Conservation (phyloP, 2,113 vertebrate species). For the Pseudonaja textilis region DNA sequence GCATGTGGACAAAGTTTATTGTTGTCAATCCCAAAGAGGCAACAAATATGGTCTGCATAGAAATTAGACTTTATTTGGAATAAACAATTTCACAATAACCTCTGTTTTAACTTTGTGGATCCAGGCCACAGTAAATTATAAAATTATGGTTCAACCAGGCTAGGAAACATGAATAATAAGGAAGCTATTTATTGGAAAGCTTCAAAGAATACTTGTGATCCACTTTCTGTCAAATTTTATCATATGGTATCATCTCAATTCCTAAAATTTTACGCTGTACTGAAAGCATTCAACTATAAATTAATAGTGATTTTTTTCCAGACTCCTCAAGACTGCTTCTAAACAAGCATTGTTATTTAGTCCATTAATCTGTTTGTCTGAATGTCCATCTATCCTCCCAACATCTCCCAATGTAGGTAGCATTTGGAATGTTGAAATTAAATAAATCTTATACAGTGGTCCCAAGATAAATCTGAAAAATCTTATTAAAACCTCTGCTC, state of each 20-base stretch:
- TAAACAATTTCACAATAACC: neutral
- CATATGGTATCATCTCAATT: neutral
- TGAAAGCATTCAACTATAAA: neutral
- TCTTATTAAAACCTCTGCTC: neutral
- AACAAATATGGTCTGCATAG: neutral
- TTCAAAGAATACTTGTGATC: neutral
- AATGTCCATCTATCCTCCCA: neutral
- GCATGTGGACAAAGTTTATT: neutral
- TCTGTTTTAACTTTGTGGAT: neutral
- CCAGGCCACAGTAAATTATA: neutral
- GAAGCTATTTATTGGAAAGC: neutral
- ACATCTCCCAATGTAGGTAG: neutral
- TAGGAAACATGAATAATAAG: neutral
- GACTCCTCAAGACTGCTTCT: neutral
- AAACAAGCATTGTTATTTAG: neutral
- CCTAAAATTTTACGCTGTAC: neutral
- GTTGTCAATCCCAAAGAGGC: neutral
- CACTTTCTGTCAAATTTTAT: neutral
- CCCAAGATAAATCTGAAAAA: neutral
- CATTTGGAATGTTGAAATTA: neutral
- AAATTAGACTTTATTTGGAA: slow-evolving; percentile 1
- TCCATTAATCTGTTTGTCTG: neutral
- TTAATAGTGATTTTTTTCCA: neutral
- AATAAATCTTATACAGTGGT: neutral
- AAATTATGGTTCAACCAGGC: neutral